Evolutionary conservation across 1,140 invertebrate species (phyloP).

Genomic region (Anoplophora glabripennis): DNA sequence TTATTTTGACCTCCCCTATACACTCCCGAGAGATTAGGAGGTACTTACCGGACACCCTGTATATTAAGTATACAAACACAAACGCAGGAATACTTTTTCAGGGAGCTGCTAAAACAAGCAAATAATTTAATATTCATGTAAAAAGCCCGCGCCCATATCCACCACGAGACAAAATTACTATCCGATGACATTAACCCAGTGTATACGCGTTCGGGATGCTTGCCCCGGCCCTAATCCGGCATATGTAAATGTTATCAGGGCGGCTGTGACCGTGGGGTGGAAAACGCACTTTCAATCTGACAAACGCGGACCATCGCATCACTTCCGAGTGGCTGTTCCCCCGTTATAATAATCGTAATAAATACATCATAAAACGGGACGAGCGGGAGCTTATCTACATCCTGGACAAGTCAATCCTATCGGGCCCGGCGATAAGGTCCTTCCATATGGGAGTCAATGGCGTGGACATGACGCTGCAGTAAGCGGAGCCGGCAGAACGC

Average conservation of each 20-base stretch:
- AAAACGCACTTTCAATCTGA: conserved; percentile 23
- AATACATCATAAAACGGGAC: conserved; percentile 23
- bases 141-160: too few relatives aligned
- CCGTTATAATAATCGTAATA: conserved; percentile 23
- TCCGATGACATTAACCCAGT: too few relatives aligned
- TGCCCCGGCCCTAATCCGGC: conserved; percentile 5
- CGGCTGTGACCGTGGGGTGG: conserved; percentile 12
- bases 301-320: conserved; percentile 21
- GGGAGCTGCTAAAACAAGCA: too few relatives aligned
- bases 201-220: too few relatives aligned
- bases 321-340: conserved; percentile 25
- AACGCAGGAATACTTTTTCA: too few relatives aligned
- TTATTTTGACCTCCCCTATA: too few relatives aligned
- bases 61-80: too few relatives aligned
- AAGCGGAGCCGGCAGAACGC: conserved; percentile 15
- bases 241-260: conserved; percentile 19
- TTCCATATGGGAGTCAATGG: conserved; percentile 20
- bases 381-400: conserved; percentile 21
- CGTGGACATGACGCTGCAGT: conserved; percentile 29
- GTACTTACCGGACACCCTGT: too few relatives aligned
- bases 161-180: too few relatives aligned
- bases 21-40: too few relatives aligned
- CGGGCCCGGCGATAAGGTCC: not conserved
- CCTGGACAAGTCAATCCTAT: conserved; percentile 24
- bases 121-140: too few relatives aligned